A percentile compares a stretch with the other conserved stretches of the same genome.
Conservation (phyloP, 2,797 vertebrate species). For the Lacerta viridis region DNA sequence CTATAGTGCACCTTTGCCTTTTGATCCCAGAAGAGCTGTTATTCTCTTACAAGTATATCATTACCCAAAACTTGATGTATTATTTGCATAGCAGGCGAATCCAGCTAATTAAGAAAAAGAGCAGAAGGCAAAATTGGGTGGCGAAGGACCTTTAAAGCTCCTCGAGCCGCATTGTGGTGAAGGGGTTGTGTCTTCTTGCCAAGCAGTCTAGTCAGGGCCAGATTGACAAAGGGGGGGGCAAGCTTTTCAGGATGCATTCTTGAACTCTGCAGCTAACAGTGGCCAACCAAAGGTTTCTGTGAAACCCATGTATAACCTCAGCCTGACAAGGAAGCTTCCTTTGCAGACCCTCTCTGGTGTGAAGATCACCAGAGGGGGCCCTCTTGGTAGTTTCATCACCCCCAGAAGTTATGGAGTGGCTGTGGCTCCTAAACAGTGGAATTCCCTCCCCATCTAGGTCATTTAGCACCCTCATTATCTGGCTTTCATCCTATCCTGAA, state of each 20-base stretch:
- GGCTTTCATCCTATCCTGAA: too few species aligned
- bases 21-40: constrained; percentile 77
- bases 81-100: constrained; percentile 76
- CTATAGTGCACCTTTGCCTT: constrained; percentile 74
- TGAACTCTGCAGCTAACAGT: neutral
- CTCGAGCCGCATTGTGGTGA: neutral
- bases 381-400: too few species aligned
- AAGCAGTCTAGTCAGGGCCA: neutral
- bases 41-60: constrained; percentile 83
- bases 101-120: constrained; percentile 81
- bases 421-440: too few species aligned
- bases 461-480: too few species aligned
- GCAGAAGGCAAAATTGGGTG: constrained; percentile 22
- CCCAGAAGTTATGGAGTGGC: too few species aligned
- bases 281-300: neutral
- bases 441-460: too few species aligned
- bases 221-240: neutral
- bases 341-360: neutral
- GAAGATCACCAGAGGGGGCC: too few species aligned
- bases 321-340: neutral
- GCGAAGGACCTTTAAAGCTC: constrained; percentile 26
- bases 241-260: neutral
- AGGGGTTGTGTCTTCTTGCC: neutral
- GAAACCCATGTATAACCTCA: neutral
- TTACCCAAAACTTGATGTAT: constrained; percentile 77